Percentiles rank a stretch among this genome's conserved stretches.
Evolutionary conservation across 2,888 invertebrate species (phyloP).

Genomic region (Napeogenes inachia): DNA sequence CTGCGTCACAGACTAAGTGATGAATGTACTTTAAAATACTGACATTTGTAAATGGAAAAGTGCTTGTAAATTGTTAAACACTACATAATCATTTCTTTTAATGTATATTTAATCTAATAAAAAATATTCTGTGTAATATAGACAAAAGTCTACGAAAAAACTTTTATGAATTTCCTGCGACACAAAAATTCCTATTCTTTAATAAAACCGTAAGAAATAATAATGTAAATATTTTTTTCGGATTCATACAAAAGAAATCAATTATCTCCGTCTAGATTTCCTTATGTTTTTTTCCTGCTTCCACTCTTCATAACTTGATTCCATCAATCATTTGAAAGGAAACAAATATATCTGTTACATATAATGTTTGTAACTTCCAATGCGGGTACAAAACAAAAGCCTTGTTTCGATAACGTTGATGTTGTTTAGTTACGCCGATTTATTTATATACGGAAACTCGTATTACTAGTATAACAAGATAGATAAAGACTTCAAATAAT

Average conservation of each 20-base stretch:
- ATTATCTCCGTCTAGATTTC: conserved; percentile 22
- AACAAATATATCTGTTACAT: conserved; percentile 17
- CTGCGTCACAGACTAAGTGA: conserved; percentile 26
- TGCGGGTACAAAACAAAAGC: conserved; percentile 3
- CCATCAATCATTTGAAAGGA: conserved; percentile 24
- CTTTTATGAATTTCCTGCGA: background rate
- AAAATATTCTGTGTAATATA: background rate
- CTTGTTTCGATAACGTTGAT: background rate
- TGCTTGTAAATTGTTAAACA: conserved; percentile 3
- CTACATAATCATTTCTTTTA: background rate
- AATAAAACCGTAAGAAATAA: conserved; percentile 6
- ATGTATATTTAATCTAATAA: background rate
- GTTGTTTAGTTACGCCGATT: background rate
- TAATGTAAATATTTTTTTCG: conserved; percentile 12
- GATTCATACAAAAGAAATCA: conserved; percentile 18
- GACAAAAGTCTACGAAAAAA: background rate
- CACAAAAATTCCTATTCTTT: background rate
- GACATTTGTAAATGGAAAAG: conserved; percentile 20
- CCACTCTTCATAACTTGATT: conserved; percentile 25
- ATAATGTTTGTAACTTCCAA: conserved; percentile 6
- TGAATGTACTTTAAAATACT: conserved; percentile 20
- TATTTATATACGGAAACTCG: background rate
- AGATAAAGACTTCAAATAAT: background rate
- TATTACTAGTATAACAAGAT: background rate
- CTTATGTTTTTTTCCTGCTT: conserved; percentile 18